phyloP scores from a whole-genome alignment of 2,888 invertebrate genomes.

The Heterodera filipjevi region DNA sequence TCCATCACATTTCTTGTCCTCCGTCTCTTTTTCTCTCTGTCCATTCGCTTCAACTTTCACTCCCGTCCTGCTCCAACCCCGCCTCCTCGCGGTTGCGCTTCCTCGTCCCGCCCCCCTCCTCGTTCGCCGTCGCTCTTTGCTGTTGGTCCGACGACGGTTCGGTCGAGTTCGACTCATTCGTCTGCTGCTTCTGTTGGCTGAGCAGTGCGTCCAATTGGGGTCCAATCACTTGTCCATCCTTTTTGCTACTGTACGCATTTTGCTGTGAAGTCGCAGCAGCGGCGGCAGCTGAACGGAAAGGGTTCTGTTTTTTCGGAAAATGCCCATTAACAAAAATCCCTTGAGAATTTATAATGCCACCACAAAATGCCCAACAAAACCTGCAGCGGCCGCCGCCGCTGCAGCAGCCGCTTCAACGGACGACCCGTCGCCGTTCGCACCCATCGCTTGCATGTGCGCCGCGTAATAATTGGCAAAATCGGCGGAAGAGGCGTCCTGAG shows the following conservation, averaged over 20 bases:
- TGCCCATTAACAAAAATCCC: background rate
- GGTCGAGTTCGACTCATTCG: background rate
- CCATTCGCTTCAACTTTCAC: background rate
- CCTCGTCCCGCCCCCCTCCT: slow-evolving; percentile 1
- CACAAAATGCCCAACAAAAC: background rate
- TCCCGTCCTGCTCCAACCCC: slow-evolving; percentile 14
- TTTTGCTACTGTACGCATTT: background rate
- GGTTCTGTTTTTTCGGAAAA: too few species aligned
- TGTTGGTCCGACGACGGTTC: background rate
- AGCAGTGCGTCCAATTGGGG: slow-evolving; percentile 13
- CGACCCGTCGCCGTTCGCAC: background rate
- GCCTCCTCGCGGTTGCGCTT: slow-evolving; percentile 28
- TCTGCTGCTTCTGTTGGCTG: slow-evolving; percentile 2
- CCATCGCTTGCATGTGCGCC: background rate
- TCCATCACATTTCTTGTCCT: background rate
- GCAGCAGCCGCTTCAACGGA: background rate
- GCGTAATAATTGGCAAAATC: slow-evolving; percentile 3
- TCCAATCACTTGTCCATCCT: background rate
- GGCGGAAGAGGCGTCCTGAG: background rate
- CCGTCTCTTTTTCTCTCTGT: background rate
- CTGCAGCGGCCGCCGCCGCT: slow-evolving; percentile 9
- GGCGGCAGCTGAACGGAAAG: background rate
- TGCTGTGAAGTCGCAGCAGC: background rate
- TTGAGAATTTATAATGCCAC: background rate
- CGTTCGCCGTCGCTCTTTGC: background rate